These are phyloP conservation scores for Emydocephalus ijimae DNA, from an alignment of 2,113 vertebrate species.

Conservation along the genomic window DNA sequence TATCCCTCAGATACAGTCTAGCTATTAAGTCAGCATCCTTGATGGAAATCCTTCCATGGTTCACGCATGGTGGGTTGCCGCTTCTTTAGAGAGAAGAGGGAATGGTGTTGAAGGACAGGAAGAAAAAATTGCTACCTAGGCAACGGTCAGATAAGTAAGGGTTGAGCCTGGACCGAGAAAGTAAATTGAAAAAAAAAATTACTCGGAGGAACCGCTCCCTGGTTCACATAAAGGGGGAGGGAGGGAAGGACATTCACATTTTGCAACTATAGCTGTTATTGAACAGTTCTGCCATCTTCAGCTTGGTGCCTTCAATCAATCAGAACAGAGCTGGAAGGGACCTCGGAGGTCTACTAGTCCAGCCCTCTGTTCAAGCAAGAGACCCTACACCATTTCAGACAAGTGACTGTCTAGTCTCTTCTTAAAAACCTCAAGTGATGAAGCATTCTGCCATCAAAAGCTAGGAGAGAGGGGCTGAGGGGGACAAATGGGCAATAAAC, in stretches of 20 bases:
- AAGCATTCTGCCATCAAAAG: too few relatives aligned
- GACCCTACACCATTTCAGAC: too few relatives aligned
- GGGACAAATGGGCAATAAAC: too few relatives aligned
- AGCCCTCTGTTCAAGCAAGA: too few relatives aligned
- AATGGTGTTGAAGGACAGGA: not conserved
- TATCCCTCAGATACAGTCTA: not conserved
- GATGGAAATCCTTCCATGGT: not conserved
- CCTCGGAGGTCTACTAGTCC: too few relatives aligned
- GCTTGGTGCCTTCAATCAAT: not conserved
- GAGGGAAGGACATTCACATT: not conserved
- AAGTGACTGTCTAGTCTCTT: too few relatives aligned
- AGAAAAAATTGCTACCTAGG: not conserved
- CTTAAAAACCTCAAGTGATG: too few relatives aligned
- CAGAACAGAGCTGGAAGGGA: too few relatives aligned
- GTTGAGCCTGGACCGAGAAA: not conserved
- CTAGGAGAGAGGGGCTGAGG: too few relatives aligned
- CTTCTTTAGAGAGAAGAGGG: not conserved
- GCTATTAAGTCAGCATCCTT: not conserved
- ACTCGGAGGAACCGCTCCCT: not conserved
- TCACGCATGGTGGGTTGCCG: not conserved
- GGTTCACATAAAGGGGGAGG: not conserved
- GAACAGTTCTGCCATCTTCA: not conserved
- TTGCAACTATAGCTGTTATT: not conserved
- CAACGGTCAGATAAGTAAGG: not conserved
- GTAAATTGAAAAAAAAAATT: not conserved